Evolutionary conservation across 1,140 invertebrate species (phyloP).

Genomic region (Thaumatotibia leucotreta): DNA sequence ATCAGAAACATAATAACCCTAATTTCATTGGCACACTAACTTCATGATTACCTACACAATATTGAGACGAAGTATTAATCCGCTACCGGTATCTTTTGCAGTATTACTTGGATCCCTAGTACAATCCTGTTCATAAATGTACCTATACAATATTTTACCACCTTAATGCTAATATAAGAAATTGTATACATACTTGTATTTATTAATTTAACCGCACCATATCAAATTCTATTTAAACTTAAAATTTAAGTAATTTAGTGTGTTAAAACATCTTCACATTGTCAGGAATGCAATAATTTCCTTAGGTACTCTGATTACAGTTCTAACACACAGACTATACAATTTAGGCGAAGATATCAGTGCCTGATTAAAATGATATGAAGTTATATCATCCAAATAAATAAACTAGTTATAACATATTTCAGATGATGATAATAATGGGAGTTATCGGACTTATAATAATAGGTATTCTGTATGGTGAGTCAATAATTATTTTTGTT

Average conservation of each 20-base stretch:
- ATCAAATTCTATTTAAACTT: too few relatives aligned
- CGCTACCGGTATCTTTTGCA: neutral
- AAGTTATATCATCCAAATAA: neutral
- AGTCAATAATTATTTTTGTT: slow-evolving; percentile 69
- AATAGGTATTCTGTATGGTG: slow-evolving; percentile 92
- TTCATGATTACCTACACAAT: neutral
- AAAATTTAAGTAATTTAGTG: too few relatives aligned
- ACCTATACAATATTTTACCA: too few relatives aligned
- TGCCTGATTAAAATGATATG: neutral
- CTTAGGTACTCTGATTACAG: too few relatives aligned
- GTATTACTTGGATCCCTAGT: neutral
- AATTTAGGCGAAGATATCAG: too few relatives aligned
- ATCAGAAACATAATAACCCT: neutral
- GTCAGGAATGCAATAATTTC: too few relatives aligned
- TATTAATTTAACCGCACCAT: too few relatives aligned
- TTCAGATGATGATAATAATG: slow-evolving; percentile 95
- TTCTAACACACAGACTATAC: too few relatives aligned
- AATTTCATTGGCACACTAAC: neutral
- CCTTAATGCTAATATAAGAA: too few relatives aligned
- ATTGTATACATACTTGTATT: too few relatives aligned
- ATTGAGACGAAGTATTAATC: neutral
- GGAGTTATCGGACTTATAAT: slow-evolving; percentile 91
- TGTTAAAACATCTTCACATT: too few relatives aligned
- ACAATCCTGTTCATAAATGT: too few relatives aligned
- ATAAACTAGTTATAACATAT: slow-evolving; percentile 26